Base-by-base conservation (phyloP, 2,797 vertebrate species). In the Oryzias dopingdopingensis region DNA sequence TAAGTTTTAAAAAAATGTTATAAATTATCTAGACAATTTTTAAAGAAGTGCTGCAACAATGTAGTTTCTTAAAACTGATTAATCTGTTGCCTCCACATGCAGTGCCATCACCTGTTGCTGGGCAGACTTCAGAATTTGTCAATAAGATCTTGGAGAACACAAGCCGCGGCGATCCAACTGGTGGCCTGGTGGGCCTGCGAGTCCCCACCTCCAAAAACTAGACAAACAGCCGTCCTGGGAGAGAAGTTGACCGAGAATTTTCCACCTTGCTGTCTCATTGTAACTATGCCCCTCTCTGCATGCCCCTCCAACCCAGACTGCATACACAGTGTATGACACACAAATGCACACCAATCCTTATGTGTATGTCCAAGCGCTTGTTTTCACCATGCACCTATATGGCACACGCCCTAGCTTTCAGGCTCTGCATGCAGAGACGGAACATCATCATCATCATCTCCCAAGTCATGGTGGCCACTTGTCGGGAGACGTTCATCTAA, bases 141-240 rank as follows among this genome's bases (percentile, higher is more conserved):
- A 99, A 99, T 92, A 96, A 97, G 79, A 97, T 99, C 81, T 91
- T 99, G 91, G 97, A 99, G 91, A 98, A 93, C 90, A 99, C 97
- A 0, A 95, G 95, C 41, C 93, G 92, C 40, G 97, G 97, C 46
- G 95, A 98, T 83, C 92, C 96, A 81, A 98, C 97, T 0, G 97
- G 97, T n/a, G 97, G 97, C 76, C 91, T 99, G 59, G 95, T 97
- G 29, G 97, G 96, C 72, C 91, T 99, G 42, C 91, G 96, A 55
- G 95, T 99, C 74, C 97, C 96, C 56, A 91, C 92, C 45, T 96
- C 96, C 59, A 98, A 96, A 91, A 93, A 96, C 74, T 99, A 94
- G 91, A 84, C 78, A 61, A 46, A 17, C 49, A 13, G 32, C 22
- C 0, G 72, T 72, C 79, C 79, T 78, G 80, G 51, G 65, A 74